phyloP scores from a whole-genome alignment of 2,888 invertebrate species.

The Bruchidius siliquastri region DNA sequence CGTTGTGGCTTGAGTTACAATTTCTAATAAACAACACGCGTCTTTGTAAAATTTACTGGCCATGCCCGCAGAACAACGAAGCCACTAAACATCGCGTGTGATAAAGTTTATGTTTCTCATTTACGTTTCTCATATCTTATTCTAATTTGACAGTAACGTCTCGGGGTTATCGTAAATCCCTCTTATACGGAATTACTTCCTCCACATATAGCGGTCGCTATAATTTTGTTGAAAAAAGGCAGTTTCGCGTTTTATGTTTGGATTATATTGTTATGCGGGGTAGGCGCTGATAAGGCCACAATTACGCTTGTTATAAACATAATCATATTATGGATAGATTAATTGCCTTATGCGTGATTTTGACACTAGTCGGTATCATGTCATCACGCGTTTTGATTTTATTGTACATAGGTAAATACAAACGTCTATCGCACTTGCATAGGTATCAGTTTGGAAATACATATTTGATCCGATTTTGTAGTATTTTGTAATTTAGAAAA shows the following conservation, averaged over 20 bases:
- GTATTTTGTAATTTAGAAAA: too few species aligned
- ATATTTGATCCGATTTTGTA: too few species aligned
- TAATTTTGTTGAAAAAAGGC: background rate
- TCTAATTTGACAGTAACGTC: slow-evolving; percentile 3
- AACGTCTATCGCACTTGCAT: too few species aligned
- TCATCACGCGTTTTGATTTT: background rate
- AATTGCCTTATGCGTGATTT: background rate
- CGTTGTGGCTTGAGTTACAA: background rate
- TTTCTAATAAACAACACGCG: background rate
- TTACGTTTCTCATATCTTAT: slow-evolving; percentile 4
- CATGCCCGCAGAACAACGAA: background rate
- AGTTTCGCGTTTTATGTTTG: background rate
- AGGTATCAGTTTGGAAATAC: too few species aligned
- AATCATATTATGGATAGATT: background rate
- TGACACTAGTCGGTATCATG: background rate
- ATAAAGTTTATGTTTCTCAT: slow-evolving; percentile 2
- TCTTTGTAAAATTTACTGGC: background rate
- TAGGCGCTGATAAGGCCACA: background rate
- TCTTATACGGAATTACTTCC: background rate
- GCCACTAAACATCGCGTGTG: slow-evolving; percentile 1
- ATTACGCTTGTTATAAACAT: background rate
- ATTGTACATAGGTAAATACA: too few species aligned
- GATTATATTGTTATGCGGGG: background rate
- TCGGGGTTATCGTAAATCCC: background rate
- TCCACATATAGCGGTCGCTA: background rate